Evolutionary conservation across 2,113 vertebrate species (phyloP).

Genomic region (Bostrychus sinensis): DNA sequence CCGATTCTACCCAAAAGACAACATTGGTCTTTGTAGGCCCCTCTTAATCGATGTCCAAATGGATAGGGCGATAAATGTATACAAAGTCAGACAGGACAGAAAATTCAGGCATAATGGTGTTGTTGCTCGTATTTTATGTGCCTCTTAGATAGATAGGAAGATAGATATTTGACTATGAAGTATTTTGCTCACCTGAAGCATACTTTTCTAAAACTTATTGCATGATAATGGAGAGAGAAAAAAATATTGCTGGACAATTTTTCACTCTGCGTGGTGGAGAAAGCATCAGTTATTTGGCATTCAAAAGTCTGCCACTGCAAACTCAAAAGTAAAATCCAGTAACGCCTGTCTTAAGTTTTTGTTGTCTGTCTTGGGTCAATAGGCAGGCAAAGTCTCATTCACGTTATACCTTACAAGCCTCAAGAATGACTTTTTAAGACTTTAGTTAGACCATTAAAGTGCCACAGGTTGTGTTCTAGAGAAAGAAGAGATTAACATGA

Average conservation of each 20-base stretch:
- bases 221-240: not conserved
- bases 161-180: not conserved
- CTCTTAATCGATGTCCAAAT: constrained; percentile 63
- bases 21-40: constrained; percentile 76
- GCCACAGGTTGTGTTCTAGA: constrained; percentile 63
- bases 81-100: constrained; percentile 69
- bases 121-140: too few species aligned
- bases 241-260: too few species aligned
- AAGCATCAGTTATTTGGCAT: constrained; percentile 30
- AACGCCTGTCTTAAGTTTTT: constrained; percentile 1
- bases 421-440: constrained; percentile 61
- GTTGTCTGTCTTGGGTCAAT: constrained; percentile 48
- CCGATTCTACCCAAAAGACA: constrained; percentile 80
- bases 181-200: not conserved
- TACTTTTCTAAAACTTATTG: not conserved
- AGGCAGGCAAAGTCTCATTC: constrained; percentile 53
- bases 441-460: constrained; percentile 67
- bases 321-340: not conserved
- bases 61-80: constrained; percentile 74
- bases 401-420: constrained; percentile 55
- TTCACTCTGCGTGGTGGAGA: too few species aligned
- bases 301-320: not conserved
- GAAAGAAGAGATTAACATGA: constrained; percentile 77
- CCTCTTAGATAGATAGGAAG: too few species aligned
- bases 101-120: constrained; percentile 59